These are phyloP conservation scores for Willisornis vidua DNA, from an alignment of 2,113 vertebrate genomes.

Conservation along the genomic window DNA sequence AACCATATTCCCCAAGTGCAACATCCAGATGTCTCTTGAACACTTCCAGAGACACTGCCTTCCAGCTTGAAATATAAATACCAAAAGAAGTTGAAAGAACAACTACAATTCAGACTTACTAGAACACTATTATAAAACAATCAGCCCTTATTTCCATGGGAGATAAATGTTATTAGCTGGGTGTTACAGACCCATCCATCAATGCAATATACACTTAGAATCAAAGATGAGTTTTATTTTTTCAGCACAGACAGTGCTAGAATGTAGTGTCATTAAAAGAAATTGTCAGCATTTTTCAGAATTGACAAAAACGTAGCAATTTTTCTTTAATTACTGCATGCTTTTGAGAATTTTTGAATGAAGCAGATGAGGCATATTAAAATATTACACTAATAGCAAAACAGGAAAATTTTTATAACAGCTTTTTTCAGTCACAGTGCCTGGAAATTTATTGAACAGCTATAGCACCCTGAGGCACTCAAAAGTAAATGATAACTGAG, in stretches of 20 bases:
- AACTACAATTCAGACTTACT: neutral
- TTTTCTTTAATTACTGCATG: neutral
- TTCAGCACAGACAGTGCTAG: neutral
- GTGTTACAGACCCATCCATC: neutral
- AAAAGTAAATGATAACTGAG: neutral
- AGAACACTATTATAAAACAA: neutral
- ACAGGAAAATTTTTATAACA: conserved; percentile 5
- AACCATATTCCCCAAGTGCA: neutral
- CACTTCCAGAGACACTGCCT: neutral
- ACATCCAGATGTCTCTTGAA: too few species aligned
- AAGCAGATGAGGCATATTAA: neutral
- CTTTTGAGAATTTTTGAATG: neutral
- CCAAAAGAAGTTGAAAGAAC: neutral
- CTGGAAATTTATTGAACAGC: conserved; percentile 8
- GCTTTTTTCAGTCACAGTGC: neutral
- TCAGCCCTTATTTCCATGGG: neutral
- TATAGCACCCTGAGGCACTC: neutral
- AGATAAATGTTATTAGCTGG: neutral
- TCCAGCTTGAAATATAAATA: neutral
- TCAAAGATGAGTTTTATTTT: neutral
- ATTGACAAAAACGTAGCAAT: neutral
- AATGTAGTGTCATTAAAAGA: neutral
- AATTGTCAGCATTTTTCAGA: neutral
- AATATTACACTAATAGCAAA: neutral
- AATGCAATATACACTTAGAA: neutral